Evolutionary conservation across 2,113 vertebrate species (phyloP).

Genomic region (Opisthocomus hoazin): DNA sequence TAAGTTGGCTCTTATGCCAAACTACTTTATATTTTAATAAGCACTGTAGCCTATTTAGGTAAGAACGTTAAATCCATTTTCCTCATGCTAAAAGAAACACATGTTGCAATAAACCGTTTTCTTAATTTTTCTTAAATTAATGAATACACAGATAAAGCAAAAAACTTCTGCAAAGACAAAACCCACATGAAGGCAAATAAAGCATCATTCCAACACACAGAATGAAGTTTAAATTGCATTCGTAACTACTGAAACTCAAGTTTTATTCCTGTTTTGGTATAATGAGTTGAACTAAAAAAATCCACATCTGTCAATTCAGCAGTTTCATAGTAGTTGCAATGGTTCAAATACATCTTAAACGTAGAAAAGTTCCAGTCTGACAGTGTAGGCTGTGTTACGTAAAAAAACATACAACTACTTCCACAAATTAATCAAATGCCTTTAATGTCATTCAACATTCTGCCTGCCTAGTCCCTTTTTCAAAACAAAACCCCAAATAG

Average conservation of each 20-base stretch:
- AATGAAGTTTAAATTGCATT: background rate
- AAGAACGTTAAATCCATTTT: background rate
- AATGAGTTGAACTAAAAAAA: constrained; percentile 7
- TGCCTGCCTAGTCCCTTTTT: background rate
- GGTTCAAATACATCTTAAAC: background rate
- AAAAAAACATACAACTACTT: background rate
- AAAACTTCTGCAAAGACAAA: background rate
- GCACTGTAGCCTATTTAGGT: background rate
- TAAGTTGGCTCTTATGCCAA: background rate
- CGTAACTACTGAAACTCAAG: background rate
- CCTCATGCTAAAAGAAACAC: background rate
- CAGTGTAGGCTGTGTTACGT: background rate
- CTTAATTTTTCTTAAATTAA: background rate
- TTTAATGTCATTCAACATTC: background rate
- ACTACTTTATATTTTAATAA: constrained; percentile 4
- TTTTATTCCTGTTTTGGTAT: background rate
- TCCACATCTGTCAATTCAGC: background rate
- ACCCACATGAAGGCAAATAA: background rate
- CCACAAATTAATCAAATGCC: background rate
- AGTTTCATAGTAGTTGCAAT: background rate
- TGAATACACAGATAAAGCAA: background rate
- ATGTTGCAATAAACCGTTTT: background rate
- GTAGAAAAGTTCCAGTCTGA: background rate
- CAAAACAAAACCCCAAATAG: background rate
- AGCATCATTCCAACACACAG: background rate